Evolutionary conservation across 1,140 invertebrate species (phyloP), one percentile per base, ranked within the genome.

Genomic region (Metaphire vulgaris): DNA sequence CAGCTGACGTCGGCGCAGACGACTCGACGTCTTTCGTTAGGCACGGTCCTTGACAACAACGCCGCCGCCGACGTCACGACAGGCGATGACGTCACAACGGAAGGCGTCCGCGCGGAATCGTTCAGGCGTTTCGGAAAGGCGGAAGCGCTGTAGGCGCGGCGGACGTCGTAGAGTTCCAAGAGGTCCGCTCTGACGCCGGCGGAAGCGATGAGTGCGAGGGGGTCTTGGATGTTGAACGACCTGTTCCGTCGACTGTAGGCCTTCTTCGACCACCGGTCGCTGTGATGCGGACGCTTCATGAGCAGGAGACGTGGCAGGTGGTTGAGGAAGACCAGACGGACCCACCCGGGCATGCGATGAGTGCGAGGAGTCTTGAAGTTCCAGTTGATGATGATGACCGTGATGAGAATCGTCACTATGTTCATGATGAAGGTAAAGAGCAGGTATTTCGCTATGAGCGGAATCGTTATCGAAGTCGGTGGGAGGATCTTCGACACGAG

Each of bases 351-450:
- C 85, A 87, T 87, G 31, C 79, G 74, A 34, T 76, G 74, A 15
- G 91, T 92, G 41, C 90, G 87, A 0, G 97, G 97, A 26, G 96
- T 96, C 83, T 97, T 89, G 88, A 99, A 99, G 84, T 99, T 99
- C 92, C 95, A 96, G 85, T 99, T 99, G 83, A 99, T 99, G 81
- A 99, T 98, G 82, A 99, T 92, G 30, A 99, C 97, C 0, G 98
- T 99, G 2, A 98, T 93, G 75, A 99, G 88, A 87, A 99, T 99
- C 89, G 96, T 97, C 80, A 99, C 93, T 31, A 98, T 98, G 87
- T 99, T 99, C 94, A 99, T 98, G 76, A 99, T 97, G 87, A 99
- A 99, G 33, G 97, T 99, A 87, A 99, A 98, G 1, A 99, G 89
- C 69, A 99, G 89, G 88, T 99, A 99, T 88, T 98, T 99, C 84